Evolutionary conservation across 2,888 invertebrate genomes (phyloP).

Genomic region (Pseudococcus longispinus): DNA sequence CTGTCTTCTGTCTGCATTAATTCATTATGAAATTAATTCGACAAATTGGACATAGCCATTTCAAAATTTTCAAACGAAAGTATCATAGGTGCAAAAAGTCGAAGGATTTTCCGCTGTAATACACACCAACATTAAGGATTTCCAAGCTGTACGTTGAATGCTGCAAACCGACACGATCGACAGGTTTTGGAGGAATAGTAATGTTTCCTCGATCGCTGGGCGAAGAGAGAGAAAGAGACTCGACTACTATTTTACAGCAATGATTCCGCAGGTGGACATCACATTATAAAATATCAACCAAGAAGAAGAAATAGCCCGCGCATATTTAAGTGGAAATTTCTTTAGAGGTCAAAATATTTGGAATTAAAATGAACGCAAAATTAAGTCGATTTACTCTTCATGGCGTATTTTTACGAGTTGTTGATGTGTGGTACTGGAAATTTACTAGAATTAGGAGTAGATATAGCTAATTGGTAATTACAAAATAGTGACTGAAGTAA

Average conservation of each 20-base stretch:
- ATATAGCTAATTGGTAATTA: background rate
- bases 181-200: constrained; percentile 8
- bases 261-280: constrained; percentile 8
- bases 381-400: background rate
- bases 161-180: background rate
- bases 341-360: constrained; percentile 24
- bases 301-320: constrained; percentile 9
- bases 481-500: too few relatives aligned
- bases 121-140: background rate
- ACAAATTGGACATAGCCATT: too few relatives aligned
- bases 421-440: too few relatives aligned
- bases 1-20: background rate
- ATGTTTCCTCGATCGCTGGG: background rate
- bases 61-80: background rate
- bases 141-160: background rate
- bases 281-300: constrained; percentile 5
- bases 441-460: background rate
- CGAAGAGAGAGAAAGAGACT: background rate
- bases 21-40: too few relatives aligned
- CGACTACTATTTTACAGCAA: constrained; percentile 5
- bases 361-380: background rate
- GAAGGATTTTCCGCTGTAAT: background rate
- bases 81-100: too few relatives aligned
- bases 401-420: background rate
- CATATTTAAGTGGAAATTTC: background rate